A percentile compares a stretch with the other conserved stretches of the same genome.
phyloP scores from a whole-genome alignment of 1,140 invertebrate species.

The Sycobia sp. region DNA sequence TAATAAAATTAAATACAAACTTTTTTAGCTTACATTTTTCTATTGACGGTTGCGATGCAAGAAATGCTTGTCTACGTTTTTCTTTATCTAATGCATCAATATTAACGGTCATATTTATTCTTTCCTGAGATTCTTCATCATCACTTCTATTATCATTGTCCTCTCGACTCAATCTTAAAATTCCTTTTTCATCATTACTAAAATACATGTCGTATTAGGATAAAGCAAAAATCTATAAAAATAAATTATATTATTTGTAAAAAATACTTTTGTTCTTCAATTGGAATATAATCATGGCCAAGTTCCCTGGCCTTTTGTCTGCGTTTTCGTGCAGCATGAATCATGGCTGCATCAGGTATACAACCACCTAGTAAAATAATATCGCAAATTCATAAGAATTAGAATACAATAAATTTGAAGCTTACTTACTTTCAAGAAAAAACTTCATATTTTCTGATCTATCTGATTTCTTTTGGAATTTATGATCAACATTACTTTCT shows the following conservation, averaged over 20 bases:
- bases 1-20: constrained; percentile 24
- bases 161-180: constrained; percentile 76
- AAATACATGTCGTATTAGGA: no score
- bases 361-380: constrained; percentile 70
- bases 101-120: constrained; percentile 82
- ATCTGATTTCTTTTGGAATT: constrained; percentile 64
- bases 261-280: constrained; percentile 68
- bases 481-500: constrained; percentile 60
- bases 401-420: no score
- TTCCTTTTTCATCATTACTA: constrained; percentile 58
- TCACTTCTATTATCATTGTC: constrained; percentile 81
- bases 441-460: constrained; percentile 71
- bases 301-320: constrained; percentile 85
- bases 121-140: constrained; percentile 77
- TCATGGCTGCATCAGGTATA: constrained; percentile 95
- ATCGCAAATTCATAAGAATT: neutral
- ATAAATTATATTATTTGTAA: constrained; percentile 11
- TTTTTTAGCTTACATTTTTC: constrained; percentile 66
- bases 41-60: constrained; percentile 72
- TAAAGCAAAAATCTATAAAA: no score
- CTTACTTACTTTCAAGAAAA: constrained; percentile 70
- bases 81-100: constrained; percentile 75
- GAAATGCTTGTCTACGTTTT: constrained; percentile 79
- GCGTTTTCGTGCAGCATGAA: constrained; percentile 91
- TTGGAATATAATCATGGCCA: constrained; percentile 77